A percentile compares a stretch with the other conserved stretches of the same genome.
Conservation (phyloP, 2,888 invertebrate species). For the Dusona sp. region DNA sequence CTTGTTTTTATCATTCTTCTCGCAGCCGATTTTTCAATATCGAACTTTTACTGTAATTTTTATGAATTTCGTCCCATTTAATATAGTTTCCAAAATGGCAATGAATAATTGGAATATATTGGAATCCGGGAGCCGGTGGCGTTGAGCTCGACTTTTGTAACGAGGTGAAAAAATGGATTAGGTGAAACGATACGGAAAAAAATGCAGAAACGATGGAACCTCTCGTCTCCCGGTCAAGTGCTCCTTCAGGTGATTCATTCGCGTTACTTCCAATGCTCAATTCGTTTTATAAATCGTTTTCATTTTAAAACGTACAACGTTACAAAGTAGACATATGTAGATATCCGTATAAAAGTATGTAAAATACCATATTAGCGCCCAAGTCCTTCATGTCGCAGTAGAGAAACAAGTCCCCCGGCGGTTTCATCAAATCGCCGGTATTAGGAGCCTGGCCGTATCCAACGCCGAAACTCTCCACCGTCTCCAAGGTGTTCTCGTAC, state of each 20-base stretch:
- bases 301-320: background rate
- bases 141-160: background rate
- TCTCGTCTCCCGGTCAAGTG: background rate
- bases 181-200: background rate
- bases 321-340: background rate
- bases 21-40: background rate
- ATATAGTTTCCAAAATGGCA: background rate
- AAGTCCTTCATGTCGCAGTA: constrained; percentile 92
- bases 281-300: background rate
- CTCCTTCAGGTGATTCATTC: background rate
- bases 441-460: constrained; percentile 81
- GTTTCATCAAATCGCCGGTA: constrained; percentile 87
- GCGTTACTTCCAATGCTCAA: background rate
- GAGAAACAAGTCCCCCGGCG: constrained; percentile 89
- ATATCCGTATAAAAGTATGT: background rate
- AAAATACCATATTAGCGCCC: constrained; percentile 92
- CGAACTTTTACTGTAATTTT: background rate
- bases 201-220: background rate
- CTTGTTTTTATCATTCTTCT: background rate
- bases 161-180: background rate
- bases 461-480: constrained; percentile 84
- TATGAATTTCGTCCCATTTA: background rate
- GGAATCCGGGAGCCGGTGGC: background rate
- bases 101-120: background rate
- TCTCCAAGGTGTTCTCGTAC: constrained; percentile 81